Evolutionary conservation across 2,797 vertebrate species (phyloP), one percentile per base, ranked within the genome.

Genomic region (Periophthalmus magnuspinnatus): DNA sequence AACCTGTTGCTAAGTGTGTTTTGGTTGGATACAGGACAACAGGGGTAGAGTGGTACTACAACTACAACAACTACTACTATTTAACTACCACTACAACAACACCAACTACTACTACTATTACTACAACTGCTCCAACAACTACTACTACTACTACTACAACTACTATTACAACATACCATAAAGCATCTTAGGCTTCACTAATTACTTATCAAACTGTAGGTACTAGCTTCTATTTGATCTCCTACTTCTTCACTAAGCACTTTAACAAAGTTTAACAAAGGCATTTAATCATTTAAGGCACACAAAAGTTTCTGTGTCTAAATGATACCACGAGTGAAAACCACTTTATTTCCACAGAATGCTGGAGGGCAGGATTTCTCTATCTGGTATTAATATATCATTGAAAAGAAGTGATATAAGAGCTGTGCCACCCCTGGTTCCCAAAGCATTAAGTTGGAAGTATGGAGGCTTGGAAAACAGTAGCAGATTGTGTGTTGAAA

Each of bases 341-440:
- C 9, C 22, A 17, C 13, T 47, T 47, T 28, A 24, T 64, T 64
- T 47, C 14, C 59, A 48, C 62, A 28, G 10, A 64, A 48, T 64
- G 62, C 62, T 47, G 22, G n/a, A 45, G 60, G 60, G 60, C 36
- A 62, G 34, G 62, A 64, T 48, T 47, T 47, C 11, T 28, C 13
- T 62, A 22, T 62, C 36, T 64, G 22, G 6, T 32, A 64, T 17
- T 47, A 47, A 64, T 47, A 64, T 48, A 47, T 64, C 41, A 28
- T 70, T 70, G 67, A 77, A 84, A 78, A 71, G 68, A 88, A 79
- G 22, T 47, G 22, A 64, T 47, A 62, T 73, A 52, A 79, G 86
- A 88, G 83, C 90, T 88, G 80, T 88, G 84, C 80, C 78, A 84
- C 88, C 81, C 81, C 81, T 80, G 81, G 79, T 84, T 86, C 88